Conservation (phyloP, 2,797 vertebrate species). For the Hippopotamyrus pictus region DNA sequence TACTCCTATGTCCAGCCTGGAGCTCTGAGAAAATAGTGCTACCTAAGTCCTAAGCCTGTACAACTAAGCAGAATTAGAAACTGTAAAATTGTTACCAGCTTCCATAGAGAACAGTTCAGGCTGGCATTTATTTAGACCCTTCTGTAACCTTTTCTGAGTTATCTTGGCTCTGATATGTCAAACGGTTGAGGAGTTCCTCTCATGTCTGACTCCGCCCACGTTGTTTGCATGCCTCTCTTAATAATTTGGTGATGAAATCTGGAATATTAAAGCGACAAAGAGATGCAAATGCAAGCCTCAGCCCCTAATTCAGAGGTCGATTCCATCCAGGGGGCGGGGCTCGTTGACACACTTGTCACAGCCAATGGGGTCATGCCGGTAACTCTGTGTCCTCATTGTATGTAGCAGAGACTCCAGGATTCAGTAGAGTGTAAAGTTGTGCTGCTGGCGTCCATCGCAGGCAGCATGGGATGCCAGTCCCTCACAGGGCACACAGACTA, state of each 20-base stretch:
- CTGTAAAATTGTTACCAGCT: not conserved
- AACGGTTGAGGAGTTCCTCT: not conserved
- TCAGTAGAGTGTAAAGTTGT: not conserved
- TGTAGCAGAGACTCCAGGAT: not conserved
- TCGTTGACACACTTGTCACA: not conserved
- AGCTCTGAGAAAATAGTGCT: not conserved
- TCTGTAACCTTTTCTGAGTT: not conserved
- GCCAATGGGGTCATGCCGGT: not conserved
- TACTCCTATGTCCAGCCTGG: not conserved
- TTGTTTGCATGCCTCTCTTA: slow-evolving; percentile 1
- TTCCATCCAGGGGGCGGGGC: not conserved
- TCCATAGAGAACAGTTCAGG: not conserved
- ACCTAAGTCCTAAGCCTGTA: not conserved
- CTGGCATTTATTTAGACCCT: not conserved
- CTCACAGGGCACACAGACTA: not conserved
- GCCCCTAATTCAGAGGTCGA: not conserved
- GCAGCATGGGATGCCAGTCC: not conserved
- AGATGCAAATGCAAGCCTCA: not conserved
- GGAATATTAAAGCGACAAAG: not conserved
- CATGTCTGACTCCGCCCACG: not conserved
- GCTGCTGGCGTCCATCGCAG: not conserved
- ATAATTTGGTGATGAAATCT: not conserved
- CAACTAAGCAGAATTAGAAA: not conserved
- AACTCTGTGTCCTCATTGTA: not conserved
- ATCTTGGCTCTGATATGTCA: not conserved